Evolutionary conservation across 2,113 vertebrate genomes (phyloP), one percentile per base, ranked within the genome.

Genomic region (Caranx ignobilis): DNA sequence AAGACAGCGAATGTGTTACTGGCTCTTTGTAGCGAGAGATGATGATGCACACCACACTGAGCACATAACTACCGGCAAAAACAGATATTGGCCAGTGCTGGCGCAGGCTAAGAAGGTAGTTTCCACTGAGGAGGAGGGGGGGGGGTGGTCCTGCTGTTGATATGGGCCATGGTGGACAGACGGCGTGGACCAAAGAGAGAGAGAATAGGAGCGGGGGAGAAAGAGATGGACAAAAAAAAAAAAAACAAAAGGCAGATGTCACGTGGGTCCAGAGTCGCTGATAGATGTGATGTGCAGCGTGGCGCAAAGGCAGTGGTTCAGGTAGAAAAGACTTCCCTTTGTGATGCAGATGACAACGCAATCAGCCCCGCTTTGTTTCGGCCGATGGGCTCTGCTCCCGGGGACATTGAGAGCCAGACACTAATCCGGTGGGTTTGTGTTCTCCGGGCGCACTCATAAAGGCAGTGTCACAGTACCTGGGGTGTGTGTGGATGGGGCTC

Each of bases 321-420:
- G 93, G 94, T 95, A 90, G 88, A 93, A 88, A 92, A 85, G 68
- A 81, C 79, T 91, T 89, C 85, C 77, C 78, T 94, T 94, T 95
- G 91, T 94, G 81, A 94, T 94, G 94, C 90, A 95, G 93, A 94
- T 94, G 91, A 92, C 87, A 76, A 87, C 78, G 91, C 87, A 94
- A 95, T 95, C 94, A 95, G 91, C 43, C 83, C 12, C 31, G 73
- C 90, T 94, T 93, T 94, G 93, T 94, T 90, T 93, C 88, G 50
- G 79, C 86, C 90, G 80, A 88, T 80, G 89, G 91, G 91, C 83
- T 88, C 83, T 56, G 78, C 85, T 94, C 79, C 89, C 86, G 68
- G 84, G 91, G 89, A 92, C 87, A 82, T 77, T 84, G 86, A 90
- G 84, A 85, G 85, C 83, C 82, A 80, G 87, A 93, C 90, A 89